Conservation (phyloP, 2,113 vertebrate genomes). For the Lathamus discolor region DNA sequence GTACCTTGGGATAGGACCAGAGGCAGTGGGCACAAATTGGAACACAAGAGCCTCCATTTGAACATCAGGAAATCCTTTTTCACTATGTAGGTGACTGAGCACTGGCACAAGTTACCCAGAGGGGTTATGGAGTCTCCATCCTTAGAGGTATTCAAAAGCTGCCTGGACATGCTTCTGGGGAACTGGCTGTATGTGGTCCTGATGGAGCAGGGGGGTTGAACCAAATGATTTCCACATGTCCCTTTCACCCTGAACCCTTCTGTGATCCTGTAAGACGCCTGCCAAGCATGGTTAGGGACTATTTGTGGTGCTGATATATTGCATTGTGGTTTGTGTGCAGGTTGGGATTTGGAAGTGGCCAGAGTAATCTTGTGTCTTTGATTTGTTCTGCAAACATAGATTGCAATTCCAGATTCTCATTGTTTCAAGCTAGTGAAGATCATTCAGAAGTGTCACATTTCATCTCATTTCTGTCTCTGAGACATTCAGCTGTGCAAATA, state of each 20-base stretch:
- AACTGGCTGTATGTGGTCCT: background rate
- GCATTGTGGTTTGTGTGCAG: background rate
- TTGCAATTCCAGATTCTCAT: background rate
- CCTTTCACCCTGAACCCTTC: background rate
- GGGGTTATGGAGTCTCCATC: background rate
- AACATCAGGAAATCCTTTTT: background rate
- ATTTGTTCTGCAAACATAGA: background rate
- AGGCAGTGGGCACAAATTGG: background rate
- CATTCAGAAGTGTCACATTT: background rate
- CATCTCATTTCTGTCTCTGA: background rate
- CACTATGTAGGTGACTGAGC: background rate
- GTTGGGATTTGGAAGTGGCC: background rate
- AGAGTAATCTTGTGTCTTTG: background rate
- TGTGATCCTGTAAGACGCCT: background rate
- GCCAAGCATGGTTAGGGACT: accelerated
- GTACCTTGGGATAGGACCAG: background rate
- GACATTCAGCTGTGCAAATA: background rate
- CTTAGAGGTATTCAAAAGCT: background rate
- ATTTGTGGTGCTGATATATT: background rate
- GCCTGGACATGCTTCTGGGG: background rate
- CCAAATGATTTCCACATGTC: background rate
- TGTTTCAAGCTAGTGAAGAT: background rate
- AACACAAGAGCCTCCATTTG: background rate
- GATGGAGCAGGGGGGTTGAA: background rate
- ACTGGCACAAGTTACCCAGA: background rate